Base-by-base conservation (phyloP, 64 coral and sea anemone species). In the Orbicella faveolata region DNA sequence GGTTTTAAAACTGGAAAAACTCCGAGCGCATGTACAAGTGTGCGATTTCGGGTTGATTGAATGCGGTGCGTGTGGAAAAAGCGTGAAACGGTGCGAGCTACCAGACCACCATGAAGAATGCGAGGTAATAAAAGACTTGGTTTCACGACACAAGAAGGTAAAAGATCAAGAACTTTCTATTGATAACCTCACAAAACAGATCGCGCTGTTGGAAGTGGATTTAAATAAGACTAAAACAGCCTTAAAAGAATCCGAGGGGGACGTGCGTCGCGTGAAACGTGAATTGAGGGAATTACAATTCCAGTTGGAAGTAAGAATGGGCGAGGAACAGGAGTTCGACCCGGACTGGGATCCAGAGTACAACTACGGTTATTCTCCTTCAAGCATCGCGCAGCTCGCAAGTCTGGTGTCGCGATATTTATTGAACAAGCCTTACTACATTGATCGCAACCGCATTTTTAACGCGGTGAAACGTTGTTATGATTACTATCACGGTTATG, bases 271-370 rank as follows among this genome's bases (percentile, higher is more conserved):
- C 36, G 97, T 99, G 8, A 92, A 94, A 53, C 78, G 84, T 17
- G 90, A 99, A 75, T 87, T 99, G 2, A 93, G 88, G 16, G 93
- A 90, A 75, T 87, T 96, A 64, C 89, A 91, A 33, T 66, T 88
- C 19, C 90, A 94, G 33, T 80, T 99, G 69, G 90, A 89, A 53
- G 13, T 83, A 26, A 79, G 89, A 37, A 75, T 93, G 35, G 33
- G 74, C 48, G 86, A 95, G 23, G 80, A 94, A 14, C 72, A 83
- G 36, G 88, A 97, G 61, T 90, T 87, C 15, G 97, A 96, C 57
- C 52, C 88, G 0, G 93, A 99, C 20, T 99, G 97, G 97, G 97
- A 99, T 21, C 91, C 97, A 0, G 97, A 99, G 15, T 99, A 99
- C 36, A 93, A 68, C 68, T 99, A 99, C 39, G 97, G 97, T 4